Conservation (phyloP, 1,140 invertebrate genomes). For the Monomorium pharaonis region DNA sequence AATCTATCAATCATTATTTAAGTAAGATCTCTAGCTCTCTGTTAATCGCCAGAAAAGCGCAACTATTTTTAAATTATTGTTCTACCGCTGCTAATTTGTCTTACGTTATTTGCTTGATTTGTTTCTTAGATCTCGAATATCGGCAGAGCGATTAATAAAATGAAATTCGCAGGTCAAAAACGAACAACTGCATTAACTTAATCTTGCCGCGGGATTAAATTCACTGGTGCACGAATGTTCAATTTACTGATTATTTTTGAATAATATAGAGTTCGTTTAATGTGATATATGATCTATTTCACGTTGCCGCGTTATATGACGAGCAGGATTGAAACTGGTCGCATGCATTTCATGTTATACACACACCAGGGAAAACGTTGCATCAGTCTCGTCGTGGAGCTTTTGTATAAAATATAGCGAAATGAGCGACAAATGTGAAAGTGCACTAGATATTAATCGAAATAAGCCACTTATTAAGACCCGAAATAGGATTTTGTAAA, state of each 20-base stretch:
- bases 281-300: conserved; percentile 11
- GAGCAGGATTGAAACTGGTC: conserved; percentile 1
- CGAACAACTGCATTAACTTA: neutral
- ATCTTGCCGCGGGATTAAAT: conserved; percentile 20
- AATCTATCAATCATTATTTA: neutral
- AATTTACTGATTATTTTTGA: neutral
- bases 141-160: neutral
- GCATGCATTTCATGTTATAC: conserved; percentile 32
- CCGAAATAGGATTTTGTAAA: conserved; percentile 50
- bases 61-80: neutral
- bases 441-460: conserved; percentile 53
- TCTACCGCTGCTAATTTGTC: neutral
- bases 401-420: conserved; percentile 46
- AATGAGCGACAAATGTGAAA: conserved; percentile 29
- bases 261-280: conserved; percentile 17
- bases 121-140: neutral
- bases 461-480: conserved; percentile 31
- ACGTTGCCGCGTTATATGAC: conserved; percentile 26
- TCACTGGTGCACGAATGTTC: neutral
- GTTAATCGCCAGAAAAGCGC: neutral
- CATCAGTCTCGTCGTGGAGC: conserved; percentile 24
- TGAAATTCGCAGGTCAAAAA: conserved; percentile 18
- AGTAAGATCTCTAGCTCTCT: neutral
- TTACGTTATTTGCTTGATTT: conserved; percentile 2
- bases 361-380: conserved; percentile 48